phyloP scores from a whole-genome alignment of 2,113 vertebrate species.

The Corapipo altera region DNA sequence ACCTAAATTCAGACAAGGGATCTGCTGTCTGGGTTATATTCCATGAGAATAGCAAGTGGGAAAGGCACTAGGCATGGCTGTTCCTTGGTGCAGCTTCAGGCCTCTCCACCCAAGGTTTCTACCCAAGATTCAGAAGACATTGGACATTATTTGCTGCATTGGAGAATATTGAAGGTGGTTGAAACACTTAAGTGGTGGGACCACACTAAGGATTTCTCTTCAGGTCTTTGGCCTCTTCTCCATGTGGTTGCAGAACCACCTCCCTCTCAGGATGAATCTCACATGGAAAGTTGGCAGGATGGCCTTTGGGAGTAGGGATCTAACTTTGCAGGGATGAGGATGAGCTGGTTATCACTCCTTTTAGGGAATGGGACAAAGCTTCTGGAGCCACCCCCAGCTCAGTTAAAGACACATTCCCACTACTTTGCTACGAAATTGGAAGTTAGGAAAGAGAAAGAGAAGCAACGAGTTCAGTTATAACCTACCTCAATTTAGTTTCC shows the following conservation, averaged over 20 bases:
- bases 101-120: neutral
- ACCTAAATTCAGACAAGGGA: neutral
- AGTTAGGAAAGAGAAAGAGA: neutral
- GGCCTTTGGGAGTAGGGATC: neutral
- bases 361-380: neutral
- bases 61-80: neutral
- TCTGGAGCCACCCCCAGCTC: neutral
- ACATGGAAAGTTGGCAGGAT: neutral
- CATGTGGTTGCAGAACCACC: fast-evolving
- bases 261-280: neutral
- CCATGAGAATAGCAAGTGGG: neutral
- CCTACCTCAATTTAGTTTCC: neutral
- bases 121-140: neutral
- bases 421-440: neutral
- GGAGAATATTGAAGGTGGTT: neutral
- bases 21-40: neutral
- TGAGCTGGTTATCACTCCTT: neutral
- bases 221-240: neutral
- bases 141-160: neutral
- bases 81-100: neutral
- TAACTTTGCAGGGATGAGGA: conserved; percentile 7
- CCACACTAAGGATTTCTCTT: neutral
- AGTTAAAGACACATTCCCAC: neutral
- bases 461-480: neutral
- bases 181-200: neutral